phyloP scores from a whole-genome alignment of 2,113 vertebrate genomes.

The Arothron firmamentum region DNA sequence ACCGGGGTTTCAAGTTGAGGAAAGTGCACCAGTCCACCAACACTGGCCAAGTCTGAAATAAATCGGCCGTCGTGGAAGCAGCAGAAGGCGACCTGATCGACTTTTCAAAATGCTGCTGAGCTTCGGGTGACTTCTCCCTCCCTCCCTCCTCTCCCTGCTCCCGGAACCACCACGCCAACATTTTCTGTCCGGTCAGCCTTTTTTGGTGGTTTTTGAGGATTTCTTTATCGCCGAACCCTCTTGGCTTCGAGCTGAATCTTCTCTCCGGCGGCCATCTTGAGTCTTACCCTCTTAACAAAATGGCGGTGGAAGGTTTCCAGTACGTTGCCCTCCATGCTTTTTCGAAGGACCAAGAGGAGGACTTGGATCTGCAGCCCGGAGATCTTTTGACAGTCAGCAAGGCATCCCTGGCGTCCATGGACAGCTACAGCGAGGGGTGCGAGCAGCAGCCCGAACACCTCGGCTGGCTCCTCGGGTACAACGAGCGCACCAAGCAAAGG shows the following conservation, averaged over 20 bases:
- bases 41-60: slow-evolving; percentile 73
- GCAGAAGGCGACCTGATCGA: slow-evolving; percentile 29
- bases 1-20: slow-evolving; percentile 85
- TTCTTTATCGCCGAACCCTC: slow-evolving; percentile 16
- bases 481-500: slow-evolving; percentile 88
- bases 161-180: slow-evolving; percentile 9
- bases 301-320: slow-evolving; percentile 85
- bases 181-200: slow-evolving; percentile 35
- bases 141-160: slow-evolving; percentile 4
- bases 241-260: slow-evolving; percentile 31
- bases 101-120: slow-evolving; percentile 62
- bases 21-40: slow-evolving; percentile 70
- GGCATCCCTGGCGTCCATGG: slow-evolving; percentile 81
- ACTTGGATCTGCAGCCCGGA: slow-evolving; percentile 85
- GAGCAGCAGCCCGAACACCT: slow-evolving; percentile 81
- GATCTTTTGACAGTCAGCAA: slow-evolving; percentile 88
- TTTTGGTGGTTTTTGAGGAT: slow-evolving; percentile 30
- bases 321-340: slow-evolving; percentile 86
- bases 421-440: slow-evolving; percentile 80
- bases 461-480: slow-evolving; percentile 91
- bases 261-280: slow-evolving; percentile 52
- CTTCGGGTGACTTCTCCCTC: slow-evolving; percentile 52
- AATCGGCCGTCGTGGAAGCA: slow-evolving; percentile 28
- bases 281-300: slow-evolving; percentile 54
- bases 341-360: slow-evolving; percentile 86